Conservation (phyloP, 2,888 invertebrate species). For the Conus canariensis region DNA sequence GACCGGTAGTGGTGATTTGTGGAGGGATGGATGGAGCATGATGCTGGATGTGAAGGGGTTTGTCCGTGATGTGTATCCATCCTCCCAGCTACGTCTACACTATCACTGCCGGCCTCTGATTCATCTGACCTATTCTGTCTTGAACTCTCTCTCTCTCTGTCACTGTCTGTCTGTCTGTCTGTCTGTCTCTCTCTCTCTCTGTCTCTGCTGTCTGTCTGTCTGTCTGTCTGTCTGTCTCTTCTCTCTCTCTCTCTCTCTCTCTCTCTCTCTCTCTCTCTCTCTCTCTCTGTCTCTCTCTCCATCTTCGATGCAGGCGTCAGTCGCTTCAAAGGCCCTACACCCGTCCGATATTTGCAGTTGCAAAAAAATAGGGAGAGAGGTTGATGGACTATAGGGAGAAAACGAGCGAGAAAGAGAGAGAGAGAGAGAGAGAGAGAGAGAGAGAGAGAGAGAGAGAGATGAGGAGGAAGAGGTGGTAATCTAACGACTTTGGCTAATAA, state of each 20-base stretch:
- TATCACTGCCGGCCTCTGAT: background rate
- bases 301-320: no score
- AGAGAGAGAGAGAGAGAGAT: no score
- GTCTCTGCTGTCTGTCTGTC: conserved; percentile 8
- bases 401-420: no score
- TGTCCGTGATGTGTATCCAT: background rate
- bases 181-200: background rate
- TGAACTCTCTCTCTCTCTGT: background rate
- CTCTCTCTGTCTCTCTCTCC: background rate
- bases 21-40: no score
- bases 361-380: no score
- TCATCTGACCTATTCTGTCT: background rate
- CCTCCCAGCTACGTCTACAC: background rate
- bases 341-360: no score
- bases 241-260: background rate
- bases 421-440: no score
- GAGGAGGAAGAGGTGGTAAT: no score
- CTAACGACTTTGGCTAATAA: background rate
- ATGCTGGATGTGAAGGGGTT: background rate
- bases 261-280: conserved; percentile 10
- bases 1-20: no score
- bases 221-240: background rate
- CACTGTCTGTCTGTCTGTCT: conserved; percentile 19
- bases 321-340: no score
- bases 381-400: no score